Conservation (phyloP, 2,113 vertebrate species). For the Propithecus coquereli region DNA sequence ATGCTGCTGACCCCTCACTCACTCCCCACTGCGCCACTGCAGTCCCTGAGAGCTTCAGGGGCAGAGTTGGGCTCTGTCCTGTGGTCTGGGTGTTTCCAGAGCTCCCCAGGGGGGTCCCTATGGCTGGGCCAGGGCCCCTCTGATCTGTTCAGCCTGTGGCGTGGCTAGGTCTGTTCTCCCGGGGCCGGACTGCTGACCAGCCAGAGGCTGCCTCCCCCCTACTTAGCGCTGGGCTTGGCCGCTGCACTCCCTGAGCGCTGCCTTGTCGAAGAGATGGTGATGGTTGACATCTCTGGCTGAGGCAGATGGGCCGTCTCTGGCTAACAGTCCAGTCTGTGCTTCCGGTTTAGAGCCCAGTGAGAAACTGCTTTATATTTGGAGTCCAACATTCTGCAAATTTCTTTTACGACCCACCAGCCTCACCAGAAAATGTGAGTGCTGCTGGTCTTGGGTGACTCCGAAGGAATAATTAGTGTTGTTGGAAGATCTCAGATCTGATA, state of each 20-base stretch:
- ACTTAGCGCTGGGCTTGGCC: background rate
- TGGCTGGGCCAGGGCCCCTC: background rate
- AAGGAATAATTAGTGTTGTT: background rate
- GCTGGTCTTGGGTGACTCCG: background rate
- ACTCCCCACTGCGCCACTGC: background rate
- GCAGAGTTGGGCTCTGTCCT: background rate
- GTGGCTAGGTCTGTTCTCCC: background rate
- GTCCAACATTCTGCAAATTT: background rate
- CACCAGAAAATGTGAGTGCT: background rate
- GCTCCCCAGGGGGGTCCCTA: too few relatives aligned
- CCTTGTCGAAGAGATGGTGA: rapidly evolving
- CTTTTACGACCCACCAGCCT: background rate
- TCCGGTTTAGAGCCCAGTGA: background rate
- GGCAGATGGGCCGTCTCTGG: rapidly evolving
- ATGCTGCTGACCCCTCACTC: background rate
- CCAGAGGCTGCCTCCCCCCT: background rate
- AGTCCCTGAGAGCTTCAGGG: background rate
- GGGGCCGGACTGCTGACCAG: background rate
- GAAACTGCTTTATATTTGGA: background rate
- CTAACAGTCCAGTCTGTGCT: background rate
- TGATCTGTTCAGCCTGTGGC: background rate
- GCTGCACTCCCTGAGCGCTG: rapidly evolving
- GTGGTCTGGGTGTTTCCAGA: background rate
- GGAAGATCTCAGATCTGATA: background rate
- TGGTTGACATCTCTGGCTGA: background rate